Conservation (phyloP, 2,888 invertebrate genomes). For the Antheraea yamamai region DNA sequence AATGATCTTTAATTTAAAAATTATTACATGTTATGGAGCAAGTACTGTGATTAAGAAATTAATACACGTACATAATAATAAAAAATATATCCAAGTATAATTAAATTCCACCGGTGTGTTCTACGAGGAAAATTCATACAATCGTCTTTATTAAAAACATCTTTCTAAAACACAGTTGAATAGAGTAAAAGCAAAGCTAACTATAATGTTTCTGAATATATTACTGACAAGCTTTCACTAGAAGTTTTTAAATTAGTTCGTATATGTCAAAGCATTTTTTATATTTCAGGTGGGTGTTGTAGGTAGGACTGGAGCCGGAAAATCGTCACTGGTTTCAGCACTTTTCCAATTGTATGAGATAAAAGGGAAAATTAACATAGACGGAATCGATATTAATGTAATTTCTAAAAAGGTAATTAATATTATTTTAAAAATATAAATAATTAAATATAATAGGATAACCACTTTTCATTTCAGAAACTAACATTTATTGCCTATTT, state of each 20-base stretch:
- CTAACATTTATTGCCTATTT: too few relatives aligned
- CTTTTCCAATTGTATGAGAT: conserved; percentile 89
- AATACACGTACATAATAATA: background rate
- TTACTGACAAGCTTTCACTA: too few relatives aligned
- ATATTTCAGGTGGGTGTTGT: conserved; percentile 87
- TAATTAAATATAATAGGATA: too few relatives aligned
- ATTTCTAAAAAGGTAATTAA: conserved; percentile 60
- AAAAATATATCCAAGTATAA: background rate
- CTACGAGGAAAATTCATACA: background rate
- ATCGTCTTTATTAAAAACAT: background rate
- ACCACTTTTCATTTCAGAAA: too few relatives aligned
- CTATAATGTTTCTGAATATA: too few relatives aligned
- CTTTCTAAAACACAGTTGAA: too few relatives aligned
- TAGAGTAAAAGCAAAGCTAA: too few relatives aligned
- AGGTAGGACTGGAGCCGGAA: conserved; percentile 93
- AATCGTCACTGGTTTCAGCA: conserved; percentile 89
- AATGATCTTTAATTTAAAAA: conserved; percentile 19
- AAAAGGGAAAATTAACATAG: conserved; percentile 87
- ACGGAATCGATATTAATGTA: conserved; percentile 80
- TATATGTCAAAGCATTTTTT: too few relatives aligned
- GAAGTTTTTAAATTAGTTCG: too few relatives aligned
- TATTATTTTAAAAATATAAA: too few relatives aligned
- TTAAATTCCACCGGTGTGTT: background rate
- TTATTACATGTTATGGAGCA: background rate
- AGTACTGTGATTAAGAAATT: background rate